A percentile compares a stretch with the other conserved stretches of the same genome.
phyloP scores from a whole-genome alignment of 2,113 vertebrate genomes.

The Tautogolabrus adspersus region DNA sequence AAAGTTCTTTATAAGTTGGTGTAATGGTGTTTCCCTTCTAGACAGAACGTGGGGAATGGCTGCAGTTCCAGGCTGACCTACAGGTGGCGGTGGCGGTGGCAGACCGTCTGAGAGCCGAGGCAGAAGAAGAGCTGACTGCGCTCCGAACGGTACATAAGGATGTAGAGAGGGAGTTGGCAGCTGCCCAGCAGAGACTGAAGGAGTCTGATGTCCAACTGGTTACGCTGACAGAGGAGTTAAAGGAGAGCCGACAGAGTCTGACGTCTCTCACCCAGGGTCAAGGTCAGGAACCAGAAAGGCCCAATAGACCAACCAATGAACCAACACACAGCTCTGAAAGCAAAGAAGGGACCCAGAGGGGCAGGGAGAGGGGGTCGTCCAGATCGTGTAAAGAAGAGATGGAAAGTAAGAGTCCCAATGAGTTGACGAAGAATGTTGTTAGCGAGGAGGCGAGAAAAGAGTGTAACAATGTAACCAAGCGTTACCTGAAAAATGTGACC shows the following conservation, averaged over 20 bases:
- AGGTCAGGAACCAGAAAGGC: conserved; percentile 37
- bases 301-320: conserved; percentile 19
- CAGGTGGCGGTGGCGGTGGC: conserved; percentile 87
- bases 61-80: conserved; percentile 87
- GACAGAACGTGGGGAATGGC: conserved; percentile 84
- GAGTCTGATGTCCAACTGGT: conserved; percentile 75
- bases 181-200: conserved; percentile 69
- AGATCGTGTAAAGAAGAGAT: conserved; percentile 37
- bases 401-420: conserved; percentile 41
- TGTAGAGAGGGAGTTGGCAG: conserved; percentile 71
- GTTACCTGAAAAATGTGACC: conserved; percentile 73
- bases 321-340: conserved; percentile 25
- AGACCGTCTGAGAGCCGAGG: conserved; percentile 83
- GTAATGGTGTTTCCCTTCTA: conserved; percentile 44
- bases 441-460: conserved; percentile 47
- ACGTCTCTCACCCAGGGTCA: conserved; percentile 34
- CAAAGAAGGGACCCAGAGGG: conserved; percentile 50
- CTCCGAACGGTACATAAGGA: conserved; percentile 71
- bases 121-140: conserved; percentile 79
- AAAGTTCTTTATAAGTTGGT: no score
- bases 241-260: conserved; percentile 71
- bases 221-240: conserved; percentile 71
- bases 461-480: conserved; percentile 65
- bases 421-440: conserved; percentile 39
- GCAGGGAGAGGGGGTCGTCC: conserved; percentile 45